A percentile compares a stretch with the other conserved stretches of the same genome.
Evolutionary conservation across 2,797 vertebrate species (phyloP).

Genomic region (Rhinophrynus dorsalis): DNA sequence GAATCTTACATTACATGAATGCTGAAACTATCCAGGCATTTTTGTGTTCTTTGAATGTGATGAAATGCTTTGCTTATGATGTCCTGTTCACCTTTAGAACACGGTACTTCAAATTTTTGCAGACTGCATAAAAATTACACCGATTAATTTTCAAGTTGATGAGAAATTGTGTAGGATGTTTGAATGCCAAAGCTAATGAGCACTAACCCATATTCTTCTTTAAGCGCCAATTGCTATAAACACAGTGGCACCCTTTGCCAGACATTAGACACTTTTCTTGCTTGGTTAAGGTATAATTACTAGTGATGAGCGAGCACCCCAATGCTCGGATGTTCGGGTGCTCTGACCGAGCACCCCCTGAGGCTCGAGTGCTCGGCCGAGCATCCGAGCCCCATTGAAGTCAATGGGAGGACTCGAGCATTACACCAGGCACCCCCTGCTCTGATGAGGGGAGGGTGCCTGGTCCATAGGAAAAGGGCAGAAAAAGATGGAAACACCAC

Average conservation of each 20-base stretch:
- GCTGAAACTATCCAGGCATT: background rate
- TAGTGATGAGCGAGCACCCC: too few relatives aligned
- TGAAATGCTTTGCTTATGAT: background rate
- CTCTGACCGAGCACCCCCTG: too few relatives aligned
- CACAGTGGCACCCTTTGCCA: background rate
- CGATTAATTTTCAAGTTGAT: background rate
- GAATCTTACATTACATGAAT: background rate
- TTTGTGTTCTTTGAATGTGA: background rate
- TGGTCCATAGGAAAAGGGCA: too few relatives aligned
- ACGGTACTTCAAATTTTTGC: background rate
- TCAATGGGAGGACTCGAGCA: too few relatives aligned
- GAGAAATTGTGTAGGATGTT: background rate
- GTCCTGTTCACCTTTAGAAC: background rate
- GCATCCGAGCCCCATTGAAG: too few relatives aligned
- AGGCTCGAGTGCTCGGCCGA: too few relatives aligned
- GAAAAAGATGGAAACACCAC: too few relatives aligned
- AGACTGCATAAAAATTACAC: background rate
- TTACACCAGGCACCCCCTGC: too few relatives aligned
- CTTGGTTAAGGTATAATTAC: too few relatives aligned
- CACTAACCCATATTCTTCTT: background rate
- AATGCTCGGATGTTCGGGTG: too few relatives aligned
- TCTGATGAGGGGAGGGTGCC: too few relatives aligned
- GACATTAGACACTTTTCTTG: background rate
- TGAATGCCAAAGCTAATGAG: slow-evolving; percentile 7
- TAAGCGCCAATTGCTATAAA: background rate